A percentile compares a stretch with the other conserved stretches of the same genome.
phyloP scores from a whole-genome alignment of 2,797 vertebrate genomes.

The Xyrichtys novacula region DNA sequence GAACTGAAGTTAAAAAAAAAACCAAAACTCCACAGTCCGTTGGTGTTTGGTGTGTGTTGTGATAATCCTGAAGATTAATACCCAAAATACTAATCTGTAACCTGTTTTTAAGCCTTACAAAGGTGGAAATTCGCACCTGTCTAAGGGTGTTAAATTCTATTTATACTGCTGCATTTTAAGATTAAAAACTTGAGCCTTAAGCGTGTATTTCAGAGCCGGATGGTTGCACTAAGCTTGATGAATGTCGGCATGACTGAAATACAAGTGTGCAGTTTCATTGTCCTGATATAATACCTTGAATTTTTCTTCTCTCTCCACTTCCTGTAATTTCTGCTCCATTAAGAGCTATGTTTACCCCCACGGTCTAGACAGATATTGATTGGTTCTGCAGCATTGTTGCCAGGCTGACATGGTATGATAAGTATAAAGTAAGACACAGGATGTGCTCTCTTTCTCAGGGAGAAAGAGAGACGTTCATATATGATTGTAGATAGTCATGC shows the following conservation, averaged over 20 bases:
- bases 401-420: slow-evolving; percentile 25
- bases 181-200: slow-evolving; percentile 3
- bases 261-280: slow-evolving; percentile 1
- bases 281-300: slow-evolving; percentile 1
- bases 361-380: slow-evolving; percentile 65
- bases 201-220: background rate
- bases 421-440: slow-evolving; percentile 14
- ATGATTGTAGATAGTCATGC: background rate
- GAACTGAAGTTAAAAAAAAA: background rate
- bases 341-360: slow-evolving; percentile 4
- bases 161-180: background rate
- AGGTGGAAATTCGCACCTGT: background rate
- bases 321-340: slow-evolving; percentile 13
- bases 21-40: background rate
- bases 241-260: background rate
- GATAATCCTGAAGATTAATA: slow-evolving; percentile 17
- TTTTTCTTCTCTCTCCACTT: background rate
- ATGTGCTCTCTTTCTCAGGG: background rate
- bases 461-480: background rate
- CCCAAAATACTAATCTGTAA: background rate
- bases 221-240: too few species aligned
- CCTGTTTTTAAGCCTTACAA: background rate
- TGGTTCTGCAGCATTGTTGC: slow-evolving; percentile 10
- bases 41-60: background rate
- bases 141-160: too few species aligned